Conservation (phyloP, 2,797 vertebrate genomes). For the Odontamblyopus lacepedii region DNA sequence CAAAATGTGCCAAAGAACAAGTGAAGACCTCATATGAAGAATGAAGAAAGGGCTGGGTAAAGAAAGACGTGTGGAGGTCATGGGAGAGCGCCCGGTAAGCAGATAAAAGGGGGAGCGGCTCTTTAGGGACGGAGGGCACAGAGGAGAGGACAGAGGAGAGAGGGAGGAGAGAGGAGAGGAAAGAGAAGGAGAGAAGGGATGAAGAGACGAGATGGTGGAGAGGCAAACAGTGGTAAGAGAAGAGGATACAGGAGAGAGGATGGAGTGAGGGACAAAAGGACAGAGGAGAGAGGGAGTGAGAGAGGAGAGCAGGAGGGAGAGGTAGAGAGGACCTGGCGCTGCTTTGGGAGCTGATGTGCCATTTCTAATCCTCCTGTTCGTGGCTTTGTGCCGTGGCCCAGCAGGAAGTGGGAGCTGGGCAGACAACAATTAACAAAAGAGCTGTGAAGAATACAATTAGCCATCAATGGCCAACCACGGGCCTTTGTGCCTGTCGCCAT, state of each 20-base stretch:
- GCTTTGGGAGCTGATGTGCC: conserved; percentile 77
- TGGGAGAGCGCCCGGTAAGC: conserved; percentile 54
- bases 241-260: not conserved
- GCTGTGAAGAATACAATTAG: conserved; percentile 89
- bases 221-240: not conserved
- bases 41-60: conserved; percentile 20
- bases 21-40: conserved; percentile 40
- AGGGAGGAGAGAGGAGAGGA: not conserved
- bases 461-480: conserved; percentile 87
- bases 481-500: conserved; percentile 87
- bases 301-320: conserved; percentile 32
- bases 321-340: conserved; percentile 60
- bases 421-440: conserved; percentile 91
- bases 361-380: conserved; percentile 86
- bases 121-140: conserved; percentile 38
- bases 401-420: conserved; percentile 88
- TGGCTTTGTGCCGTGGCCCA: conserved; percentile 86
- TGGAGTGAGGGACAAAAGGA: conserved; percentile 21
- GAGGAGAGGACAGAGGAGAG: conserved; percentile 7
- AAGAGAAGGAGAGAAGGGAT: not conserved
- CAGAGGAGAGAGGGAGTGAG: conserved; percentile 42
- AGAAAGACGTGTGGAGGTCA: conserved; percentile 47
- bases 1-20: conserved; percentile 25
- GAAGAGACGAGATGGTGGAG: not conserved
- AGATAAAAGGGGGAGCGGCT: conserved; percentile 61